Percentiles rank a stretch among this genome's conserved stretches.
phyloP scores from a whole-genome alignment of 1,140 invertebrate species.

The Listronotus bonariensis region DNA sequence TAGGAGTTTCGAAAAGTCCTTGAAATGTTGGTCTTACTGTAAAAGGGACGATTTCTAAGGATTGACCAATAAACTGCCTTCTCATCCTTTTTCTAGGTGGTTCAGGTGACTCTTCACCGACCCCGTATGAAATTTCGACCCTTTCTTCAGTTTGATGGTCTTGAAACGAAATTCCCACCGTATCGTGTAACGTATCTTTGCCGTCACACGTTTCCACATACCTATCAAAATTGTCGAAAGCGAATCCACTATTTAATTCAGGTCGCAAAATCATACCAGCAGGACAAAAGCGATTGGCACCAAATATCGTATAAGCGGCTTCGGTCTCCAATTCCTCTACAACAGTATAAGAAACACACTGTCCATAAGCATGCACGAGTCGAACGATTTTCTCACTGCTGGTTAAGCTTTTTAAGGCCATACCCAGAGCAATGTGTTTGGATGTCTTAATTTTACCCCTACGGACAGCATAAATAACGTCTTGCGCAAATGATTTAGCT shows the following conservation, averaged over 20 bases:
- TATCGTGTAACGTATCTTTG: constrained; percentile 57
- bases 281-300: constrained; percentile 39
- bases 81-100: too few relatives aligned
- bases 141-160: neutral
- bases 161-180: constrained; percentile 56
- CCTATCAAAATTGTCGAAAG: constrained; percentile 57
- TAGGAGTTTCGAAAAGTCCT: too few relatives aligned
- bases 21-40: too few relatives aligned
- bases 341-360: constrained; percentile 47
- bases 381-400: constrained; percentile 42
- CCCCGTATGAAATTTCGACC: too few relatives aligned
- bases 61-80: too few relatives aligned
- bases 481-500: too few relatives aligned
- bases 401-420: constrained; percentile 49
- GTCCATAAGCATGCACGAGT: constrained; percentile 33
- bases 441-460: constrained; percentile 40
- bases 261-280: constrained; percentile 38
- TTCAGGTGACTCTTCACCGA: too few relatives aligned
- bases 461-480: too few relatives aligned
- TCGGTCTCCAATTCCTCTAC: constrained; percentile 44
- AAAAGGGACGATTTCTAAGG: too few relatives aligned
- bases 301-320: neutral
- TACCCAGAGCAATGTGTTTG: constrained; percentile 47
- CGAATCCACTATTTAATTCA: constrained; percentile 49
- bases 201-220: constrained; percentile 56